A percentile compares a stretch with the other conserved stretches of the same genome.
Conservation (phyloP, 2,113 vertebrate species). For the Poeciliopsis turrubarensis region DNA sequence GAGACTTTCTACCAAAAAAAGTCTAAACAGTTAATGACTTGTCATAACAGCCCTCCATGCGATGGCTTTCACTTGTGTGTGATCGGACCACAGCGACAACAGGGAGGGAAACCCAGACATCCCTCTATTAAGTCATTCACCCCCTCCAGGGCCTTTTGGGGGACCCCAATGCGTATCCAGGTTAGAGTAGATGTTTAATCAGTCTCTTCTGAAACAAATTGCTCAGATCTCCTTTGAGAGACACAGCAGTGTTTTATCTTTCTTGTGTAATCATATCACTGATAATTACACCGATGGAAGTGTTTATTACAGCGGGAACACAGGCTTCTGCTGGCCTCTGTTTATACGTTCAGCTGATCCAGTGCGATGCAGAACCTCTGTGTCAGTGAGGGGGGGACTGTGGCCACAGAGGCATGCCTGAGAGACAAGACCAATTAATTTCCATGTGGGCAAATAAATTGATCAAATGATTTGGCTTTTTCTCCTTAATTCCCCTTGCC, state of each 20-base stretch:
- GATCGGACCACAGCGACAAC: too few species aligned
- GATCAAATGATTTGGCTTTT: slow-evolving; percentile 66
- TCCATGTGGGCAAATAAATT: slow-evolving; percentile 69
- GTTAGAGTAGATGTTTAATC: neutral
- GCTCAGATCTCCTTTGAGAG: slow-evolving; percentile 26
- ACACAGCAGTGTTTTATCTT: slow-evolving; percentile 35
- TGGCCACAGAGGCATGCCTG: slow-evolving; percentile 46
- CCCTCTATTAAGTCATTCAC: too few species aligned
- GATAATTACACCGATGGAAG: slow-evolving; percentile 30
- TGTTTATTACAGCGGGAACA: slow-evolving; percentile 41
- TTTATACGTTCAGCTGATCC: slow-evolving; percentile 43
- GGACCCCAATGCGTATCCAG: too few species aligned
- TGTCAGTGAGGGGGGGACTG: slow-evolving; percentile 6
- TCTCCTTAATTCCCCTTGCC: slow-evolving; percentile 56
- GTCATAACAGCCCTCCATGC: neutral
- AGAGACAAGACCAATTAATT: slow-evolving; percentile 70
- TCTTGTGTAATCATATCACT: slow-evolving; percentile 28
- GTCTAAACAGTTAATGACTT: neutral
- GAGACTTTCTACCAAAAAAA: neutral
- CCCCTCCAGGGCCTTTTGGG: too few species aligned
- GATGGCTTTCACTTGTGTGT: too few species aligned
- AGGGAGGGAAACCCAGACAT: too few species aligned
- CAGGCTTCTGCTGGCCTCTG: slow-evolving; percentile 7
- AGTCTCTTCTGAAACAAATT: neutral
- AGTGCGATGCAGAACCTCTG: slow-evolving; percentile 38